Base-by-base conservation (phyloP, 2,797 vertebrate genomes). In the Ctenochaetus hawaiiensis region DNA sequence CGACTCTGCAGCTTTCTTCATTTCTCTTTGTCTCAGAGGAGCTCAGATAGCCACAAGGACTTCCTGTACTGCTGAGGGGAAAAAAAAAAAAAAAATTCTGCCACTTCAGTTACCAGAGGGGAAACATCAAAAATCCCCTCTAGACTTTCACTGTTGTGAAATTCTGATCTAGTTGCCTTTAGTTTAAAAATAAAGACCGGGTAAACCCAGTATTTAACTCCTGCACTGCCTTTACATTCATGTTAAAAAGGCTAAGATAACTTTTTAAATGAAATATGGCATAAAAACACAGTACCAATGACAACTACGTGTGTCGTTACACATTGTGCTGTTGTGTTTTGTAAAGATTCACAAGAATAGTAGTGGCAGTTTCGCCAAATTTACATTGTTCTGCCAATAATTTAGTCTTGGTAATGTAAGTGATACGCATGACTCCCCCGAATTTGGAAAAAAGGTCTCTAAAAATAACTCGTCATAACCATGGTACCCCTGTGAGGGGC, bases 251-350 rank as follows among this genome's bases (percentile, higher is more conserved):
- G 37, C 11, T 45, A 43, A 67, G 62, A 82, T 78, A 60, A 78
- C 80, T 53, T 72, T 72, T 58, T 43, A 56, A 56, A 65, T 67
- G 58, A 75, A 82, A 78, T 44, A 57, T 72, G 60, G 64, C 80
- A 72, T 84, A 78, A 83, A 72, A 45, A 57, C 56, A 57, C 76
- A 80, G 78, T 88, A 87, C 85, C 75, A 77, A 88, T 30, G 26
- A 30, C 26, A 85, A 63, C 68, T 64, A 84, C 85, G 85, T 60
- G 51, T 87, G 89, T 87, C 72, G 87, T 87, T 88, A 74, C 76
- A 78, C 39, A 26, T 13, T 67, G 82, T 56, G 53, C 54, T 54
- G 43, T 67, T 51, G 58, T 67, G 64, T 11, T 30, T 30, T 30
- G 26, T 30, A 5, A 30, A 17, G 65, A 67, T 54, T 49, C 23